Base-by-base conservation (phyloP, 2,888 invertebrate genomes). In the Agrotis clavis region DNA sequence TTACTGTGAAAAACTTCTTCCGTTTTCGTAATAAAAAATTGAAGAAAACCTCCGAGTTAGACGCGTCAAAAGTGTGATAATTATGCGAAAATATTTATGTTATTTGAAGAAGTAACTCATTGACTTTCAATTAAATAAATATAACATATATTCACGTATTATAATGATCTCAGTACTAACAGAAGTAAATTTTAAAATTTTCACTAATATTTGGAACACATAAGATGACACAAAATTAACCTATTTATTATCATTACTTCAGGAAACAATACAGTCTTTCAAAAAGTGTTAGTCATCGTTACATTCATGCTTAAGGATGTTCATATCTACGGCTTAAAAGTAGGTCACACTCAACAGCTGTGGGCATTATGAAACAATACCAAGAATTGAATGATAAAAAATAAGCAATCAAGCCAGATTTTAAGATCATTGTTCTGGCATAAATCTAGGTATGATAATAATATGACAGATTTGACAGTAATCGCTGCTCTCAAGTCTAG, bases 331-430 rank as follows among this genome's bases (percentile, higher is more conserved):
- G 35, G 35, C 18, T 21, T 25, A 25, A 61, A 77, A 77, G 67
- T 77, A 67, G 77, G 77, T 79, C 80, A 61, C n/a, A 68, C 53
- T 41, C 7, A 64, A 41, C 74, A 74, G 74, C 64, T 74, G 64
- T 13, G 56, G 48, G 18, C 64, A 18, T 56, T n/a, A n/a, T n/a
- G n/a, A n/a, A n/a, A 63, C 51, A 57, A 48, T 76, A 72, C 73
- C 14, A 19, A 64, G 72, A 76, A 72, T 35, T 65, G 1, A 47
- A 41, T 21, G 14, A 61, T 41, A 71, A 71, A 75, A 77, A 69
- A 68, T 68, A 16, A 50, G 11, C 77, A 68, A 45, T 75, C 14
- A 35, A 19, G 3, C 18, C 7, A n/a, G n/a, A 41, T 56, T 68
- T 77, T 9, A 25, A 62, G 47, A 67, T 19, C 16, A 11, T 14